phyloP scores from a whole-genome alignment of 92 coral and sea anemone genomes.

The Palythoa caribaeorum region DNA sequence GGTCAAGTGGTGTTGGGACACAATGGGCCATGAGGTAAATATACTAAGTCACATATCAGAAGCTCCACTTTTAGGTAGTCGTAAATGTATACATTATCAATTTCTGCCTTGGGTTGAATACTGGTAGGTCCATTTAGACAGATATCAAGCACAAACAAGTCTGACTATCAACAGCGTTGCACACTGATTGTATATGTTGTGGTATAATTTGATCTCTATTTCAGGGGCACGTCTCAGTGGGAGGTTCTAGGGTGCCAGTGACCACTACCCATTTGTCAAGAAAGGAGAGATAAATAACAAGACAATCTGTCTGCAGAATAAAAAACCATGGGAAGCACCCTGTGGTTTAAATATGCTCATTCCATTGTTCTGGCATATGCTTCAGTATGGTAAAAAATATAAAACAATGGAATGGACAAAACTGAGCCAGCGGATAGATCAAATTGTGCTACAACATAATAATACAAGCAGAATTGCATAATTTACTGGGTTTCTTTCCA shows the following conservation, averaged over 20 bases:
- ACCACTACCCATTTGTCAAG: constrained; percentile 24
- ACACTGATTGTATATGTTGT: constrained; percentile 22
- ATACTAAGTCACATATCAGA: constrained; percentile 19
- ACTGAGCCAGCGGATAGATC: constrained; percentile 31
- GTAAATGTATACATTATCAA: constrained; percentile 4
- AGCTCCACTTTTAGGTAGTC: constrained; percentile 15
- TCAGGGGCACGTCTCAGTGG: constrained; percentile 8
- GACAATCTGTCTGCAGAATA: constrained; percentile 12
- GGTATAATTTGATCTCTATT: constrained; percentile 13
- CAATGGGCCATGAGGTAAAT: constrained; percentile 2
- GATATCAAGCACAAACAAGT: constrained; percentile 17
- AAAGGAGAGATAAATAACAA: constrained; percentile 24
- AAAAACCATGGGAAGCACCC: constrained; percentile 19
- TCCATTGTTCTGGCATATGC: constrained; percentile 22
- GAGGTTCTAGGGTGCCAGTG: constrained; percentile 17
- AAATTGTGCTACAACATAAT: constrained; percentile 34
- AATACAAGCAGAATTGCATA: constrained; percentile 17
- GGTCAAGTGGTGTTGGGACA: constrained; percentile 23
- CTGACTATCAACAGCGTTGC: constrained; percentile 15
- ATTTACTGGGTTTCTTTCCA: constrained; percentile 26
- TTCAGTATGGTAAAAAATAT: constrained; percentile 15
- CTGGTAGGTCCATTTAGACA: constrained; percentile 11
- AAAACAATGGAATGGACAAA: constrained; percentile 13
- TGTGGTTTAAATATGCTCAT: constrained; percentile 11
- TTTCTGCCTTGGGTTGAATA: constrained; percentile 18